Evolutionary conservation across 2,888 invertebrate genomes (phyloP), one percentile per base, ranked within the genome.

Genomic region (Elegia similella): DNA sequence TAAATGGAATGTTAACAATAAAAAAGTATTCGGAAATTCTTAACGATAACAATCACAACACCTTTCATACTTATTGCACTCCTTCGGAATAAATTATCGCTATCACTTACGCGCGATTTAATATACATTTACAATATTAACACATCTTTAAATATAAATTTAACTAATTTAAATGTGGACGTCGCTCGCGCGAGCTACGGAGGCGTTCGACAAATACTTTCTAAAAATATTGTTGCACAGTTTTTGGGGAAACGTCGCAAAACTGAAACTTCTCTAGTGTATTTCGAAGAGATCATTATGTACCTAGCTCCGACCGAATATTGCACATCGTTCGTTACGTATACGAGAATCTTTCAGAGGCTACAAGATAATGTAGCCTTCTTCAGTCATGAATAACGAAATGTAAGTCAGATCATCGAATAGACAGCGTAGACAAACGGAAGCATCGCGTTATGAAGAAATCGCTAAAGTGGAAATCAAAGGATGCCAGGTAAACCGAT

Each of bases 111-210:
- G 79, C 75, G 82, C 83, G 86, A 84, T 81, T 77, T 75, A 83
- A 85, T 86, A 88, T 86, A 89, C 86, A 89, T 90, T 88, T 89
- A 87, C 88, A 89, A 86, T 89, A 88, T 89, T 85, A 89, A 88
- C 88, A 88, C 84, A 86, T 88, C 79, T 86, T 84, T 82, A 82
- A 86, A 86, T 88, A 88, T 87, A 85, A 88, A 88, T 90, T 90
- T 86, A 84, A 86, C 89, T 91, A 90, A 86, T 83, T 73, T 75
- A 71, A 64, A 80, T 70, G 77, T 79, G 84, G 86, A 85, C 85
- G 78, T 76, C 82, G 80, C 79, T 75, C 73, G 77, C 65, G 68
- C 67, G 70, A 68, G 67, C 69, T 67, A 66, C 73, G 70, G 72
- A 72, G 66, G 63, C 72, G 72, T 70, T 74, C 69, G 55, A 76